Conservation (phyloP, 1,140 invertebrate species). For the Drosophila sulfurigaster region DNA sequence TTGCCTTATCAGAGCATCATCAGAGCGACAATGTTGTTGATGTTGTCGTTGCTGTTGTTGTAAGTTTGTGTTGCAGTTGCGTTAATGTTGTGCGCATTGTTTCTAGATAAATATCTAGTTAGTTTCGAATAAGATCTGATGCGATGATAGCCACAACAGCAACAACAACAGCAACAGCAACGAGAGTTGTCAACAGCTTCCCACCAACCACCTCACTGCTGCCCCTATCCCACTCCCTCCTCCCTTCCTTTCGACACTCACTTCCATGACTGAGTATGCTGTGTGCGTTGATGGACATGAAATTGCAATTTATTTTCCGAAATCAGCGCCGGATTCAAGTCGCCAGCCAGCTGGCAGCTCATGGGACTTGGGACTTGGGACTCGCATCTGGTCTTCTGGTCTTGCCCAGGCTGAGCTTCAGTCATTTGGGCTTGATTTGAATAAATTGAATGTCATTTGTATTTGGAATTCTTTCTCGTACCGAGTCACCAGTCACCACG, state of each 20-base stretch:
- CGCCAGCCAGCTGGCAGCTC: constrained; percentile 38
- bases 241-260: not conserved
- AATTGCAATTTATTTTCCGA: constrained; percentile 81
- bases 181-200: constrained; percentile 37
- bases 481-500: constrained; percentile 24
- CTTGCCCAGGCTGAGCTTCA: constrained; percentile 27
- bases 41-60: constrained; percentile 35
- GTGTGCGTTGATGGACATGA: constrained; percentile 76
- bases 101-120: constrained; percentile 48
- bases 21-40: constrained; percentile 28
- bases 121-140: constrained; percentile 50
- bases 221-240: not conserved
- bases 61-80: constrained; percentile 50
- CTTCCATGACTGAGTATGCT: constrained; percentile 21
- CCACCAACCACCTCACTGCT: constrained; percentile 24
- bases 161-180: too few species aligned
- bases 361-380: constrained; percentile 33
- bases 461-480: constrained; percentile 63
- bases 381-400: constrained; percentile 11
- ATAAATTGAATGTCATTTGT: constrained; percentile 83
- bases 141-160: constrained; percentile 45
- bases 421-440: constrained; percentile 76
- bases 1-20: constrained; percentile 63
- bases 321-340: constrained; percentile 58
- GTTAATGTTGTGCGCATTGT: constrained; percentile 67